Base-by-base conservation (phyloP, 92 coral and sea anemone species). In the Palythoa caribaeorum region DNA sequence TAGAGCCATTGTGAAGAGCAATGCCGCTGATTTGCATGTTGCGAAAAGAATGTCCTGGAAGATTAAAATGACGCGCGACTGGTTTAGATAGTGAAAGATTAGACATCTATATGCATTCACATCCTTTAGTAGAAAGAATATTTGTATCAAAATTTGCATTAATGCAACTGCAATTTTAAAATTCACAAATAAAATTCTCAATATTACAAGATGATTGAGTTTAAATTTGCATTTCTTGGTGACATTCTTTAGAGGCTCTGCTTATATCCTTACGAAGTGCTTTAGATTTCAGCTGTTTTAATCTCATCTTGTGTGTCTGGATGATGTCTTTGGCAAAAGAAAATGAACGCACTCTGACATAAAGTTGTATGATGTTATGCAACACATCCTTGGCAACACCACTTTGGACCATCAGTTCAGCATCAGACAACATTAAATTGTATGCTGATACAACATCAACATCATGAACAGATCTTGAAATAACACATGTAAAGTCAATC, bases 231-330 rank as follows among this genome's bases (percentile, higher is more conserved):
- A 19, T 62, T 16, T 62, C 21, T 62, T 62, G 70, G 36, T 62
- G 36, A 3, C 20, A n/a, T 17, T 17, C 70, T 16, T 62, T 16
- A 7, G 70, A 62, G 8, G 70, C 70, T n/a, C 70, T 62, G 70
- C 70, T 62, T 16, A 62, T 62, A 16, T 62, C 70, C 28, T 62
- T 62, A 21, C 70, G 35, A n/a, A 62, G 70, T 71, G 84, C 70
- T 77, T 77, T 86, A 36, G 88, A 48, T 77, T 89, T 78, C 9
- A 62, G 47, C 57, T 50, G 71, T 28, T 74, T 76, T 55, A 38
- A 12, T 57, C 48, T 84, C 40, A 89, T 89, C 78, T 84, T 89
- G 74, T 89, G 84, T 47, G 69, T 84, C 89, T 76, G 89, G 59
- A 76, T 76, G 1, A 89, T 72, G 59, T 88, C 91, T 73, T 80